Evolutionary conservation across 2,797 vertebrate species (phyloP).

Genomic region (Crotalus adamanteus): DNA sequence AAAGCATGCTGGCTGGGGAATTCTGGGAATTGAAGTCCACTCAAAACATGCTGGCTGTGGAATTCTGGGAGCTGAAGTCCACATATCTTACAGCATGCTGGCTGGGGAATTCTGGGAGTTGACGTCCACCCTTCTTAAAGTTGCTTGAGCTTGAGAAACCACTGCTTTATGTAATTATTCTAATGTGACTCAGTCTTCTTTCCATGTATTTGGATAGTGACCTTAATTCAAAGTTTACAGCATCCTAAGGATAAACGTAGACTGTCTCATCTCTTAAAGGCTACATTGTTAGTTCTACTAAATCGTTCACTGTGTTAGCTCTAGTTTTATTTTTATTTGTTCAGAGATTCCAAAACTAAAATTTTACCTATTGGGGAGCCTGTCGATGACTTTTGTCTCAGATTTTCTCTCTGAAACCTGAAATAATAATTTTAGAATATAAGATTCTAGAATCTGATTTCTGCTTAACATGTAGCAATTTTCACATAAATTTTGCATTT

Average conservation of each 20-base stretch:
- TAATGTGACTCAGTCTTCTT: neutral
- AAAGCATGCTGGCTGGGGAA: too few species aligned
- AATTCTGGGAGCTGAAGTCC: too few species aligned
- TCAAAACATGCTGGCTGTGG: too few species aligned
- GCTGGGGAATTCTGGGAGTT: neutral
- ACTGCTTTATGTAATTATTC: neutral
- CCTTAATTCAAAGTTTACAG: neutral
- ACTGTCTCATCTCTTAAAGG: neutral
- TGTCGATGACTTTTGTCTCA: neutral
- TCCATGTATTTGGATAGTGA: neutral
- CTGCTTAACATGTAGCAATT: neutral
- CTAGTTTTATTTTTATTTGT: neutral
- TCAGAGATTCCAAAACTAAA: neutral
- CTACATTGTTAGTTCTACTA: neutral
- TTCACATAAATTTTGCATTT: neutral
- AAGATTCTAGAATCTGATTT: neutral
- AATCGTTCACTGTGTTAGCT: neutral
- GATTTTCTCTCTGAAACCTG: neutral
- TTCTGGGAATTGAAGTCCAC: too few species aligned
- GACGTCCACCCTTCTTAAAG: neutral
- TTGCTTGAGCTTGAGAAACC: neutral
- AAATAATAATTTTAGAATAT: neutral
- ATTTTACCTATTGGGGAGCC: neutral
- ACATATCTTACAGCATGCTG: too few species aligned
- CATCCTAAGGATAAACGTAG: neutral